Base-by-base conservation (phyloP, 1,140 invertebrate genomes). In the Drosophila auraria region DNA sequence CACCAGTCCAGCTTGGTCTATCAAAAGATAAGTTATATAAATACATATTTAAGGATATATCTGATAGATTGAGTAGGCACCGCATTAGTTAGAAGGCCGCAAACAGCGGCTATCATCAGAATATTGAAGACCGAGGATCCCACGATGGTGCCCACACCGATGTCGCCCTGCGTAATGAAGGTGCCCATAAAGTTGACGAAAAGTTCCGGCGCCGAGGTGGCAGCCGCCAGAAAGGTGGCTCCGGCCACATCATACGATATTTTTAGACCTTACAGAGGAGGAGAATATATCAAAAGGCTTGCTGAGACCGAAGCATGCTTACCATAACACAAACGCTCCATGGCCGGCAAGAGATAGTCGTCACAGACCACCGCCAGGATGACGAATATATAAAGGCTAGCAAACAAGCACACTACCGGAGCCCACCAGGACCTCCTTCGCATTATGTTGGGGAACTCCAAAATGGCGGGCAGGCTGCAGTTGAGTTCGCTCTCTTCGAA, bases 51-150 rank as follows among this genome's bases (percentile, higher is more conserved):
- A 23, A 14, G 33, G 20, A 20, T 53, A 53, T 38, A 36, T 11
- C 3, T 9, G 0, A 8, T 42, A 20, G 11, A n/a, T 5, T 12
- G n/a, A 14, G 11, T 12, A 40, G 33, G 20, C 30, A 87, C 83
- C 36, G 72, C 3, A 11, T 27, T n/a, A 1, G 63, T 23, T 23
- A 81, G 75, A 4, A 98, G 95, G n/a, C 97, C 97, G 92, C 97
- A 98, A 80, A 97, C 96, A n/a, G 97, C 97, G 7, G 97, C 96
- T 5, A 98, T 97, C 42, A 97, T 97, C 42, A 98, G 94, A 59
- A 98, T 96, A 94, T 98, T 99, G 93, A 98, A 98, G 14, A 98
- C 97, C 5, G 98, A 97, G 7, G 97, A 98, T 8, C 98, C 98
- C 4, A 98, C 97, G 70, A 98, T 97, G 15, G 97, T 97, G 15